Conservation (phyloP, 2,113 vertebrate species). For the Motacilla tschutschensis region DNA sequence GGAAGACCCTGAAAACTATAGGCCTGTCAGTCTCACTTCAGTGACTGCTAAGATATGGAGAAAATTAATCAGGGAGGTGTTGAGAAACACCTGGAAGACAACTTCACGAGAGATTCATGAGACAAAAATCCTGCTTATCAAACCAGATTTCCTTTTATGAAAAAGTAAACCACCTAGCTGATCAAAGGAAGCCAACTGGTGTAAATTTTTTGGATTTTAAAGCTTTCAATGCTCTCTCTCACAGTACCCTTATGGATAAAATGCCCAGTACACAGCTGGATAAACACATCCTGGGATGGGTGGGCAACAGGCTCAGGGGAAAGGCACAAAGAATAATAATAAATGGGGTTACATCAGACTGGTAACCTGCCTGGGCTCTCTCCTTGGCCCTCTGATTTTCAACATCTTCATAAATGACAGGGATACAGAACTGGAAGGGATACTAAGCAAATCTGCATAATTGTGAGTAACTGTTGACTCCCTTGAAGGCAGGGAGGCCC, state of each 20-base stretch:
- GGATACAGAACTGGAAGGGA: not conserved
- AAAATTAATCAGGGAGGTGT: not conserved
- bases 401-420: not conserved
- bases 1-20: not conserved
- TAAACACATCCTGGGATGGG: not conserved
- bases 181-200: not conserved
- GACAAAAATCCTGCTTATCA: not conserved
- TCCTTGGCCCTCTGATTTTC: not conserved
- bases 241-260: not conserved
- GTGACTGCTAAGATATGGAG: not conserved
- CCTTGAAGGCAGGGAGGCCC: accelerated
- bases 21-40: not conserved
- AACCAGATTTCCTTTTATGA: not conserved
- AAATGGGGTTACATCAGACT: not conserved
- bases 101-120: accelerated
- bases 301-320: accelerated
- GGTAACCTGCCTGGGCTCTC: too few relatives aligned
- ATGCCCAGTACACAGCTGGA: not conserved
- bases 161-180: not conserved
- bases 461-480: not conserved
- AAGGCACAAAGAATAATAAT: accelerated
- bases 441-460: not conserved
- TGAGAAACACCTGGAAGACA: not conserved
- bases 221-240: not conserved
- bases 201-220: not conserved